Conservation (phyloP, 2,888 invertebrate species). For the Dolichopus griseipennis region DNA sequence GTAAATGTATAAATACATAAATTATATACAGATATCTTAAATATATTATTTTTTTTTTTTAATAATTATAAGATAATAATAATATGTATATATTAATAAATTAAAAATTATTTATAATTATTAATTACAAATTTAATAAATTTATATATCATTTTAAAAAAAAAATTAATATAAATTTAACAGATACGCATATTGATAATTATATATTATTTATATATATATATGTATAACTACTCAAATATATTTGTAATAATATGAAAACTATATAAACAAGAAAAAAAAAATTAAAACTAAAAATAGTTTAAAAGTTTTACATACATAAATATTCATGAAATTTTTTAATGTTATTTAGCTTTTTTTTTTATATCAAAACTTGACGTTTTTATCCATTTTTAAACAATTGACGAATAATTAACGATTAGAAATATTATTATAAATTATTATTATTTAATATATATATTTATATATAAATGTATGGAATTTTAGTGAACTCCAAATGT, state of each 20-base stretch:
- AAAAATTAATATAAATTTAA: too few species aligned
- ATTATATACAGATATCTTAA: background rate
- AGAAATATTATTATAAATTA: background rate
- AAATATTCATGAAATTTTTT: background rate
- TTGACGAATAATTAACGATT: constrained; percentile 4
- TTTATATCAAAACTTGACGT: background rate
- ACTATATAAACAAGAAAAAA: background rate
- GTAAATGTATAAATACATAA: background rate
- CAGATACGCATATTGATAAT: too few species aligned
- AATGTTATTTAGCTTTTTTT: background rate
- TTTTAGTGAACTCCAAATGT: constrained; percentile 6
- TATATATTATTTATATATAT: background rate
- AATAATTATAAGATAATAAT: background rate
- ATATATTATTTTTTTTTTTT: background rate
- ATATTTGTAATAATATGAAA: background rate
- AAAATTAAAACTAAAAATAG: background rate
- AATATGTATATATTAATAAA: background rate
- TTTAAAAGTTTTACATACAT: background rate
- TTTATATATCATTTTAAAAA: too few species aligned
- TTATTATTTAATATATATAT: too few species aligned
- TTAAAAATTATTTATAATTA: too few species aligned
- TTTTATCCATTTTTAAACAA: background rate
- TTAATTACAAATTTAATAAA: too few species aligned
- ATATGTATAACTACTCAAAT: background rate
- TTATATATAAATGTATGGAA: background rate